phyloP scores from a whole-genome alignment of 2,113 vertebrate species.

The Ondatra zibethicus region DNA sequence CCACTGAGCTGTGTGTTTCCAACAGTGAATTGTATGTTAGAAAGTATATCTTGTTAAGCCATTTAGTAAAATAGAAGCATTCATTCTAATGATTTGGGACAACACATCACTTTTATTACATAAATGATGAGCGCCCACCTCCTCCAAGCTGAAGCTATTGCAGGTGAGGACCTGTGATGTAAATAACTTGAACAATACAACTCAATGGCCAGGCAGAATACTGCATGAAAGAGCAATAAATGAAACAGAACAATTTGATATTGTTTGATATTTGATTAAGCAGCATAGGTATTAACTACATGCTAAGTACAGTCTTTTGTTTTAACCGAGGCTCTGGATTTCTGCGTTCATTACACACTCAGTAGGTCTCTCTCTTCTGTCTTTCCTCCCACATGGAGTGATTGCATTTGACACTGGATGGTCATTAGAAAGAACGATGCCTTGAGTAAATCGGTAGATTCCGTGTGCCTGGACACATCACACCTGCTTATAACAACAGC shows the following conservation, averaged over 20 bases:
- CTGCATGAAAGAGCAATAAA: not conserved
- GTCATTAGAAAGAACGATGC: not conserved
- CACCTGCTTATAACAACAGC: not conserved
- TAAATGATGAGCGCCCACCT: not conserved
- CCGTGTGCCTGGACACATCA: not conserved
- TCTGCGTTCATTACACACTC: not conserved
- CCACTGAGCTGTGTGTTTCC: not conserved
- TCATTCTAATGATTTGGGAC: not conserved
- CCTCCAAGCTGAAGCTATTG: not conserved
- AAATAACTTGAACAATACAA: slow-evolving; percentile 22
- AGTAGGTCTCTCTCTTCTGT: not conserved
- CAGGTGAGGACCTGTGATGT: not conserved
- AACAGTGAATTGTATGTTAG: not conserved
- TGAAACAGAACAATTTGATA: not conserved
- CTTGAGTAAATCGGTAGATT: not conserved
- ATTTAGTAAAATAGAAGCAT: slow-evolving; percentile 9
- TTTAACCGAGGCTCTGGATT: not conserved
- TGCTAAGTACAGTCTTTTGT: not conserved
- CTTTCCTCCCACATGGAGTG: not conserved
- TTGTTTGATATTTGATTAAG: not conserved
- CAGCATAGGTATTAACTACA: not conserved
- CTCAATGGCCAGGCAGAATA: slow-evolving; percentile 15
- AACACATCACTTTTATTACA: not conserved
- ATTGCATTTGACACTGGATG: not conserved
- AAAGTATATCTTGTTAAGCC: slow-evolving; percentile 2